Percentiles rank a stretch among this genome's conserved stretches.
phyloP scores from a whole-genome alignment of 2,113 vertebrate species.

The Salvelinus namaycush region DNA sequence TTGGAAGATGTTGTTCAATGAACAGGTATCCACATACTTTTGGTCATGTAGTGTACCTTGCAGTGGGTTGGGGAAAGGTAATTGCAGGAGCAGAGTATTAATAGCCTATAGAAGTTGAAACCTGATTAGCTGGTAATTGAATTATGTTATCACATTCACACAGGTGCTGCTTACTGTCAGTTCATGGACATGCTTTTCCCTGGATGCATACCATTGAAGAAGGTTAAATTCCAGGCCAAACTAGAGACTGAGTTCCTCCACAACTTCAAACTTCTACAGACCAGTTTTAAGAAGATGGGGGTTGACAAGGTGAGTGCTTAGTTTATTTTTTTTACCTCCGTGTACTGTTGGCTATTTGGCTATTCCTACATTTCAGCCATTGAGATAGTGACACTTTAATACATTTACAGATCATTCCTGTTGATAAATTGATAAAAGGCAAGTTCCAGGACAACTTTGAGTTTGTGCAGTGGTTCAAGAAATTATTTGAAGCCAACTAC shows the following conservation, averaged over 20 bases:
- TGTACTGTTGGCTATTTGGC: too few relatives aligned
- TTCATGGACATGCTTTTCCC: slow-evolving; percentile 88
- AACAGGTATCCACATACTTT: too few relatives aligned
- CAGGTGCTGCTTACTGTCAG: slow-evolving; percentile 83
- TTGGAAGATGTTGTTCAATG: too few relatives aligned
- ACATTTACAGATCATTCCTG: slow-evolving; percentile 34
- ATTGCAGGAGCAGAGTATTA: background rate
- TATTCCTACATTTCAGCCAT: too few relatives aligned
- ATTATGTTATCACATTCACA: slow-evolving; percentile 1
- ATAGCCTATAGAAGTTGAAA: background rate
- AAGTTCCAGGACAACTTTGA: slow-evolving; percentile 61
- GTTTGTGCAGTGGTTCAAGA: slow-evolving; percentile 59
- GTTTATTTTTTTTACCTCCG: too few relatives aligned
- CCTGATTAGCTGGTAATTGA: background rate
- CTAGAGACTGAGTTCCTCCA: slow-evolving; percentile 86
- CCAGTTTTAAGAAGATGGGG: slow-evolving; percentile 83
- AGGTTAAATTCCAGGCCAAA: slow-evolving; percentile 86
- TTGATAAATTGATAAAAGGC: slow-evolving; percentile 50
- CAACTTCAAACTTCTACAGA: slow-evolving; percentile 85
- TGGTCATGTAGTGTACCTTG: too few relatives aligned
- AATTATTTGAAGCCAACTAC: slow-evolving; percentile 56
- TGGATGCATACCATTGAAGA: slow-evolving; percentile 82
- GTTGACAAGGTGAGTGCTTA: slow-evolving; percentile 81
- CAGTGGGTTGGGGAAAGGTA: too few relatives aligned
- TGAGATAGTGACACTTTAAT: background rate